Base-by-base conservation (phyloP, 2,113 vertebrate species). In the Henicopernis longicauda region DNA sequence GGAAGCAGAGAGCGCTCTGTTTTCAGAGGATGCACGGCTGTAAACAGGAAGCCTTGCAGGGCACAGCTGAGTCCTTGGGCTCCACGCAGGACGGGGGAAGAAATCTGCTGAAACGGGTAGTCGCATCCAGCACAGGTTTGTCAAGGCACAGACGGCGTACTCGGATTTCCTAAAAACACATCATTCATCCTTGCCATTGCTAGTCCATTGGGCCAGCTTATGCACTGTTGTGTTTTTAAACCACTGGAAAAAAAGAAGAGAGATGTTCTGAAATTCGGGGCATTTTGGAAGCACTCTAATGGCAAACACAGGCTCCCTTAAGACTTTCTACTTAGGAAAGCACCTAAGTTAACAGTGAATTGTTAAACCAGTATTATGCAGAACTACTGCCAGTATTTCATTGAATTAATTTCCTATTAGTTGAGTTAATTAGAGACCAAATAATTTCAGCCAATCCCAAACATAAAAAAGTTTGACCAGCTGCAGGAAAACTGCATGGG, bases 11-110 rank as follows among this genome's bases (percentile, higher is more conserved):
- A 7, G 26, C 25, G 2, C 82, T 85, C 89, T 94, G 91, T 62
- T 95, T 97, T 96, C 1, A 3, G 94, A 97, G 97, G 96, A 97
- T 97, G 87, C 82, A 19, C 5, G 10, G 61, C 57, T 79, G 95
- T 98, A 98, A 99, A 98, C 98, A 99, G 98, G 98, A 99, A 98
- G 95, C 89, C 58, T 62, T 70, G 74, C 78, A 96, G 86, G 93
- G 94, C 94, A 84, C 61, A 86, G 89, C 89, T 86, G 83, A 93
- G 58, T 90, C 89, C 72, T 89, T 79, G 58, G 80, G 69, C 81
- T 80, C 57, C 5, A 2, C 47, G n/a, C 1, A 8, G 55, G 73
- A 69, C 9, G 9, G 20, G 8, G 13, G 10, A 22, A 89, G 67
- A 86, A 94, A 83, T 86, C 66, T 79, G 69, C 47, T 92, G 55